Base-by-base conservation (phyloP, 1,140 invertebrate species). In the Calycopis cecrops region DNA sequence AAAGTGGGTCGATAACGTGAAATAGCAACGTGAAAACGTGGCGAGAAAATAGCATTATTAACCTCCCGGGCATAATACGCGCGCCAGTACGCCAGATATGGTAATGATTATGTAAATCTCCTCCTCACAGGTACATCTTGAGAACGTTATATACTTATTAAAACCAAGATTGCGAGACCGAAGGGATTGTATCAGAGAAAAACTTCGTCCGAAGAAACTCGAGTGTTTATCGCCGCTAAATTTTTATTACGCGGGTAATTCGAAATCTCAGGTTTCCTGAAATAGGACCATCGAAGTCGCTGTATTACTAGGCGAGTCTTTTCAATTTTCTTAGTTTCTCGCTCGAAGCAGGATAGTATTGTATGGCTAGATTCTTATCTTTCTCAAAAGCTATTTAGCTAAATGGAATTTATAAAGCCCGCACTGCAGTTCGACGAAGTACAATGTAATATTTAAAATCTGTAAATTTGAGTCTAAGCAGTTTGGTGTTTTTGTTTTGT, bases 21-120 rank as follows among this genome's bases (percentile, higher is more conserved):
- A 88, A 88, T 88, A 87, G 86, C 77, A 85, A 86, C 73, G 84
- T 85, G 85, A 88, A 86, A 87, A 88, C 76, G 82, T 85, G 82
- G 77, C 78, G 81, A 87, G 85, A 87, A 87, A 87, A 88, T 88
- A 84, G 82, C 86, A 87, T 88, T 88, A 88, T 88, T 88, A 88
- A 88, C 85, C 86, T 88, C 86, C 73, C 65, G 86, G 84, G 86
- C 73, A 79, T 85, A 87, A 88, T 88, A 85, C 77, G 73, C 81
- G 79, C 83, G 80, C 81, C 79, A 82, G 76, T 79, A 79, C 76
- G 83, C 81, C 79, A 87, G 82, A 88, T 88, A 88, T 88, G 85
- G 79, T 88, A 87, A 87, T 87, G 79, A 87, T 88, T 88, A 88
- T 87, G 84, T 84, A 85, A 87, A 87, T 87, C 74, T 71, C 63